phyloP scores from a whole-genome alignment of 1,140 invertebrate genomes.

The Drosophila subpulchrella region DNA sequence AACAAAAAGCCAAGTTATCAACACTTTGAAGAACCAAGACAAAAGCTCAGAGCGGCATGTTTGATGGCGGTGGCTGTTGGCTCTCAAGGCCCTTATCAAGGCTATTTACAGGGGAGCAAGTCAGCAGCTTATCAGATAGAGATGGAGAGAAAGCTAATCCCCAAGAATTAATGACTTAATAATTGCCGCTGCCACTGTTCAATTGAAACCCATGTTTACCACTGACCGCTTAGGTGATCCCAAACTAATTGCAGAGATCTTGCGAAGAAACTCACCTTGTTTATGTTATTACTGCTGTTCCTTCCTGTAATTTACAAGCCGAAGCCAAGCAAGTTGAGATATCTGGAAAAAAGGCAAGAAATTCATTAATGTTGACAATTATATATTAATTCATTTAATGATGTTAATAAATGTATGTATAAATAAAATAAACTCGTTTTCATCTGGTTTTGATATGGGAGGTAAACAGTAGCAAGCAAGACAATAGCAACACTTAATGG shows the following conservation, averaged over 20 bases:
- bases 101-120: slow-evolving; percentile 22
- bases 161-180: slow-evolving; percentile 41
- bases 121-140: slow-evolving; percentile 10
- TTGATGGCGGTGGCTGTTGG: slow-evolving; percentile 31
- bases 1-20: neutral
- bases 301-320: slow-evolving; percentile 33
- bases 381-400: slow-evolving; percentile 7
- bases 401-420: neutral
- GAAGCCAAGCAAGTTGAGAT: slow-evolving; percentile 18
- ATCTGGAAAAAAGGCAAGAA: slow-evolving; percentile 14
- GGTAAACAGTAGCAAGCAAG: neutral
- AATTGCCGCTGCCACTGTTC: slow-evolving; percentile 21
- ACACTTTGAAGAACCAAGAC: slow-evolving; percentile 9
- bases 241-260: slow-evolving; percentile 21
- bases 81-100: slow-evolving; percentile 57
- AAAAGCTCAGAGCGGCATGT: slow-evolving; percentile 32
- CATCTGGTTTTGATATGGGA: neutral
- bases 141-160: slow-evolving; percentile 24
- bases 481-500: neutral
- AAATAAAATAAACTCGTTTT: slow-evolving; percentile 5
- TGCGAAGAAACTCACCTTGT: slow-evolving; percentile 52
- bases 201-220: slow-evolving; percentile 22
- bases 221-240: slow-evolving; percentile 8
- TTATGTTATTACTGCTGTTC: slow-evolving; percentile 34
- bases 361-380: slow-evolving; percentile 4